Evolutionary conservation across 2,113 vertebrate species (phyloP).

Genomic region (Lamprotornis superbus): DNA sequence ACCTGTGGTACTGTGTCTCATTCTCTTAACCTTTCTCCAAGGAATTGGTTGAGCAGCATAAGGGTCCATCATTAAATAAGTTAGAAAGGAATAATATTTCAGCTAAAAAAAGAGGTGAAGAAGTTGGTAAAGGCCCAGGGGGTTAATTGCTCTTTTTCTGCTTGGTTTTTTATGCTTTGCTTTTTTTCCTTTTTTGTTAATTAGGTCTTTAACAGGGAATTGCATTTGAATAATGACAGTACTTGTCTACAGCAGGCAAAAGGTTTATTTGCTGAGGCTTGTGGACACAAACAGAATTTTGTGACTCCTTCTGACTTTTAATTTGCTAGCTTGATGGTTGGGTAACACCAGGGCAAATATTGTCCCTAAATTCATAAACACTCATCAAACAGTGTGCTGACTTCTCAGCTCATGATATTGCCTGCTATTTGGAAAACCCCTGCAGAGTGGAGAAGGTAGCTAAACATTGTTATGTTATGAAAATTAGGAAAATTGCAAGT

Average conservation of each 20-base stretch:
- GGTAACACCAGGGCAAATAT: not conserved
- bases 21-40: not conserved
- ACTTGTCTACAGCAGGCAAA: not conserved
- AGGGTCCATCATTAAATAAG: not conserved
- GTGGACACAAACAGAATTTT: not conserved
- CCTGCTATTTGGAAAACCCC: not conserved
- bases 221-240: not conserved
- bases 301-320: not conserved
- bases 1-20: not conserved
- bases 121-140: not conserved
- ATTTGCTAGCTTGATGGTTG: not conserved
- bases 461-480: not conserved
- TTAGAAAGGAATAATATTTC: not conserved
- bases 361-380: not conserved
- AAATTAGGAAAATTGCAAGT: not conserved
- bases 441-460: not conserved
- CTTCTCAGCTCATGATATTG: not conserved
- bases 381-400: not conserved
- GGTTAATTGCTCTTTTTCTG: not conserved
- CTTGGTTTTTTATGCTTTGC: no score
- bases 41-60: fast-evolving
- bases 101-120: not conserved
- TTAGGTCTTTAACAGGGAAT: not conserved
- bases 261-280: not conserved
- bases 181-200: not conserved